A percentile compares a stretch with the other conserved stretches of the same genome.
These are phyloP conservation scores for Synergus itoensis DNA, from an alignment of 2,888 invertebrate species.

Conservation along the genomic window DNA sequence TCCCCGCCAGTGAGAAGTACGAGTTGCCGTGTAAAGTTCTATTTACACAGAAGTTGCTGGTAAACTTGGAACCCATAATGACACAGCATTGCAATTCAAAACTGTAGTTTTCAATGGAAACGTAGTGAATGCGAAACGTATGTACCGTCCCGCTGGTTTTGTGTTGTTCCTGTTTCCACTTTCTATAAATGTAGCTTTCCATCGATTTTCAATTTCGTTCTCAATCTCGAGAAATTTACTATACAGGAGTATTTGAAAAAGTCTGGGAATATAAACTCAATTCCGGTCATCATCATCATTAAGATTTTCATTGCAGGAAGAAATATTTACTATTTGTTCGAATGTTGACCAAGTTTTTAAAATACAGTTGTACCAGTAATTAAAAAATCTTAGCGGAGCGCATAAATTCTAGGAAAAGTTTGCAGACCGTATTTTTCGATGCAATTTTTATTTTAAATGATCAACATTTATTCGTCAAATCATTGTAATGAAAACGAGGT, in stretches of 20 bases:
- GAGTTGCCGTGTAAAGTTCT: conserved; percentile 2
- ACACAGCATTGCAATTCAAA: conserved; percentile 3
- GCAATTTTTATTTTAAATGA: no score
- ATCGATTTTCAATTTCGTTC: conserved; percentile 26
- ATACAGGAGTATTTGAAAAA: background rate
- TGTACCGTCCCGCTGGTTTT: background rate
- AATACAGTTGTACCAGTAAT: no score
- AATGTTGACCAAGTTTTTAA: no score
- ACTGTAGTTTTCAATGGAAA: conserved; percentile 34
- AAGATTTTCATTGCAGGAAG: no score
- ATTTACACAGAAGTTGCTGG: conserved; percentile 1
- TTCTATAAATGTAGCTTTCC: conserved; percentile 22
- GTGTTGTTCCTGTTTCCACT: conserved; percentile 22
- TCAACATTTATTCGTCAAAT: background rate
- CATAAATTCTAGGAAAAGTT: no score
- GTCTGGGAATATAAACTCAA: background rate
- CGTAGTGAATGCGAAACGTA: conserved; percentile 17
- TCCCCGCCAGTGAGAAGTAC: background rate
- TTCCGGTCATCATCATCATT: background rate
- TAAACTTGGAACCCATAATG: conserved; percentile 9
- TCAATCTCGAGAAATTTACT: background rate
- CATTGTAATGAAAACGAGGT: background rate
- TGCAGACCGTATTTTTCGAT: no score
- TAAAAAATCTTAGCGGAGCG: no score
- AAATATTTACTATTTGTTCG: no score